phyloP scores from a whole-genome alignment of 92 coral and sea anemone species.

The Siderastrea siderea region DNA sequence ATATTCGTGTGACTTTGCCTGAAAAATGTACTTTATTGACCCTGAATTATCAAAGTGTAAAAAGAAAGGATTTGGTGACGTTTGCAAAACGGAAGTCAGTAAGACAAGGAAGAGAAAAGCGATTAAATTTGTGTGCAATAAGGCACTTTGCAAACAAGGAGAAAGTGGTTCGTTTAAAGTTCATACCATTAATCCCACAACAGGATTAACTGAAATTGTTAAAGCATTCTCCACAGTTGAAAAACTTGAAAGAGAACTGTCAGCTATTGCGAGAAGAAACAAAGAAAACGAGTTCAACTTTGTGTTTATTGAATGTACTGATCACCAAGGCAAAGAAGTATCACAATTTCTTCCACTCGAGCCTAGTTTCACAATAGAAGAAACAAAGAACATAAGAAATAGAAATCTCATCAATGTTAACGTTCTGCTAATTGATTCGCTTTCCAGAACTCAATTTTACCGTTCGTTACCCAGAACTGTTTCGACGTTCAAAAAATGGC shows the following conservation, averaged over 20 bases:
- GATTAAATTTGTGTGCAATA: constrained; percentile 6
- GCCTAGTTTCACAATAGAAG: constrained; percentile 72
- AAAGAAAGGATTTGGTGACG: constrained; percentile 9
- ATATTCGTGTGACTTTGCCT: constrained; percentile 34
- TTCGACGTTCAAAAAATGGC: constrained; percentile 72
- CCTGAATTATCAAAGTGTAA: constrained; percentile 47
- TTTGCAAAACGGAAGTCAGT: constrained; percentile 30
- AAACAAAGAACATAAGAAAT: constrained; percentile 43
- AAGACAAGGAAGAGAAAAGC: neutral
- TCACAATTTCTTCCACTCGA: constrained; percentile 79
- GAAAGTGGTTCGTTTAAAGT: constrained; percentile 19
- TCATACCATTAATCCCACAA: constrained; percentile 15
- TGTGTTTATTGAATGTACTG: constrained; percentile 68
- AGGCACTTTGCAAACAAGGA: constrained; percentile 48
- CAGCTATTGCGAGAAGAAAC: constrained; percentile 33
- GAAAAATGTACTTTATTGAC: constrained; percentile 34
- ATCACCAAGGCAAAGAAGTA: constrained; percentile 15
- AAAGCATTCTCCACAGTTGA: constrained; percentile 12
- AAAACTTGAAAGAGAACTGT: constrained; percentile 67
- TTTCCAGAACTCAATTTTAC: constrained; percentile 92
- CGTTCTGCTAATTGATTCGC: constrained; percentile 82
- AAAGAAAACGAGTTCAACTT: constrained; percentile 58
- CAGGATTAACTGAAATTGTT: constrained; percentile 29
- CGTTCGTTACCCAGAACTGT: constrained; percentile 90
- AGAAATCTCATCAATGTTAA: constrained; percentile 74